phyloP scores from a whole-genome alignment of 2,888 invertebrate genomes.

The Spisula subtruncata region DNA sequence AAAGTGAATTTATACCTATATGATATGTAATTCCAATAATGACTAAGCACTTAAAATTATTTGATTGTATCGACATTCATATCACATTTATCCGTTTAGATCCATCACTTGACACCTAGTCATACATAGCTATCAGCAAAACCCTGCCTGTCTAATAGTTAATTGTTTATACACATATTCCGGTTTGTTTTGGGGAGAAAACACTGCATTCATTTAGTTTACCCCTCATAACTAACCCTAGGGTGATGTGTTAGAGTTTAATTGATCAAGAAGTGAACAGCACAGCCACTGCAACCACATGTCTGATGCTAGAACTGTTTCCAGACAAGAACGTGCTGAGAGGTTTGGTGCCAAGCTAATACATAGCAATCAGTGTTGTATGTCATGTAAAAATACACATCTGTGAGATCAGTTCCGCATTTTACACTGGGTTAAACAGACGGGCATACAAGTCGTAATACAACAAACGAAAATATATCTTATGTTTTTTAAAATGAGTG shows the following conservation, averaged over 20 bases:
- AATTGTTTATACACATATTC: constrained; percentile 1
- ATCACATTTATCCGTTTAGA: no score
- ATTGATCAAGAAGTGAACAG: background rate
- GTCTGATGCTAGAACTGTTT: background rate
- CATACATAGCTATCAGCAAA: background rate
- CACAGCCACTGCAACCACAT: background rate
- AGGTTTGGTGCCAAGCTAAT: background rate
- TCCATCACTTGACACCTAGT: no score
- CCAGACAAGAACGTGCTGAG: background rate
- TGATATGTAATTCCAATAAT: no score
- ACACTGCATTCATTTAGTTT: background rate
- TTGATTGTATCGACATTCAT: no score
- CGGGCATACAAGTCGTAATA: no score
- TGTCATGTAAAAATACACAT: background rate
- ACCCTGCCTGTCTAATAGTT: background rate
- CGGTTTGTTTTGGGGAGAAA: background rate
- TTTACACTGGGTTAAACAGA: no score
- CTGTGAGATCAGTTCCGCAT: background rate
- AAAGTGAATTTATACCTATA: no score
- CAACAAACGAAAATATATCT: no score
- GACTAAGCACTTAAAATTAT: no score
- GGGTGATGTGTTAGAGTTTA: background rate
- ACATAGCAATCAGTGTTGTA: background rate
- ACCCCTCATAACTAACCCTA: background rate
- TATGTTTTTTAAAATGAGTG: no score